phyloP scores from a whole-genome alignment of 2,113 vertebrate genomes.

The Colistium nudipinnis region DNA sequence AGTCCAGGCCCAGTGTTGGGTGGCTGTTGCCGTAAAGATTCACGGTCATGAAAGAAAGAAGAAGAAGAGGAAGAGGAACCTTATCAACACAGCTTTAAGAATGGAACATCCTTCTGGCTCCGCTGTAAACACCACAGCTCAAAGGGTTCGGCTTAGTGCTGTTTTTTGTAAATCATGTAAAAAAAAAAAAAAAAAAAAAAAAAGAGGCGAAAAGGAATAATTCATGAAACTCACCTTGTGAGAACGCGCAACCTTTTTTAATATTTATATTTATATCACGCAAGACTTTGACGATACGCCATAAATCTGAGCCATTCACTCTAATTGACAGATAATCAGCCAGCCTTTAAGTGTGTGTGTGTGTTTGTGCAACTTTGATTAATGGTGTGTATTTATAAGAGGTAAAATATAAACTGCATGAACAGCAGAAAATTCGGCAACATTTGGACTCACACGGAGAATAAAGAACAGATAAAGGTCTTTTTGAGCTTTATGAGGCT shows the following conservation, averaged over 20 bases:
- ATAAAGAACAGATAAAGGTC: neutral
- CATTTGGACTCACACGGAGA: too few species aligned
- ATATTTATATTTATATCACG: neutral
- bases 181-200: neutral
- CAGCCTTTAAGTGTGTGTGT: neutral
- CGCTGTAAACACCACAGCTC: neutral
- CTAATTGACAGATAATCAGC: neutral
- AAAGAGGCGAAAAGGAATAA: neutral
- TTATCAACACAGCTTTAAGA: neutral
- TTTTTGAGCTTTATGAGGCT: too few species aligned
- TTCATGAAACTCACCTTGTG: neutral
- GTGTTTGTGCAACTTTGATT: neutral
- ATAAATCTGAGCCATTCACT: neutral
- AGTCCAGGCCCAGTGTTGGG: neutral
- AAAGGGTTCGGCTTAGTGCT: neutral
- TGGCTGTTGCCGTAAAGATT: neutral
- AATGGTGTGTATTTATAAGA: neutral
- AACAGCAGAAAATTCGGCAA: neutral
- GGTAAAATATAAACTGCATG: too few species aligned
- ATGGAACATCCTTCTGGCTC: slow-evolving; percentile 4
- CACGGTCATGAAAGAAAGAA: neutral
- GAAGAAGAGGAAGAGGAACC: neutral
- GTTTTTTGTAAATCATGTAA: neutral
- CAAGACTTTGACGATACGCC: neutral
- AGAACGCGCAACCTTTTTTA: neutral